Percentiles rank a stretch among this genome's conserved stretches.
These are phyloP conservation scores for Raja brachyura DNA, from an alignment of 2,113 vertebrate genomes.

Conservation along the genomic window DNA sequence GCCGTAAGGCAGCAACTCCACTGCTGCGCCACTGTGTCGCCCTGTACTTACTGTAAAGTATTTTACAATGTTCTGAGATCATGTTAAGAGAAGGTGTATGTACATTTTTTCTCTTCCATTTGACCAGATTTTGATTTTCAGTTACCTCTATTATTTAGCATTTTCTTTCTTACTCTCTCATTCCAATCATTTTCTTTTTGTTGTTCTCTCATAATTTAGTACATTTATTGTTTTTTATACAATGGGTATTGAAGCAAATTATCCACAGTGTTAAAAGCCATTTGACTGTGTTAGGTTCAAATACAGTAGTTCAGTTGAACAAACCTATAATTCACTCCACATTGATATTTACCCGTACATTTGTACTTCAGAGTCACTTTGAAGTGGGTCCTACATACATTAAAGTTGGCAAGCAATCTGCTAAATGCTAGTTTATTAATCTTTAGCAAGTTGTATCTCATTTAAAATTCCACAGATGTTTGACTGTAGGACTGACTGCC, in stretches of 20 bases:
- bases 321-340: constrained; percentile 1
- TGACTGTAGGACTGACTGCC: constrained; percentile 25
- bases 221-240: background rate
- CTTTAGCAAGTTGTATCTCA: constrained; percentile 33
- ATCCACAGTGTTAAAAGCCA: background rate
- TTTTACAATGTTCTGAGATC: background rate
- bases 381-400: constrained; percentile 25
- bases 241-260: background rate
- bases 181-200: background rate
- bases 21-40: too few species aligned
- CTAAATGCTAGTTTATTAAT: constrained; percentile 35
- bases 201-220: background rate
- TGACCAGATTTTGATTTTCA: background rate
- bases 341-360: background rate
- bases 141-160: background rate
- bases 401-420: constrained; percentile 21
- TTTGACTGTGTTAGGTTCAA: background rate
- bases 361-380: constrained; percentile 31
- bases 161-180: background rate
- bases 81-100: background rate
- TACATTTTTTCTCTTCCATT: background rate
- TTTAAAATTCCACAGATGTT: constrained; percentile 36
- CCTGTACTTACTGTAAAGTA: background rate
- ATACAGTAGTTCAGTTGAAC: background rate
- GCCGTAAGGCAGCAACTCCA: too few species aligned